Evolutionary conservation across 2,113 vertebrate species (phyloP).

Genomic region (Recurvirostra avosetta): DNA sequence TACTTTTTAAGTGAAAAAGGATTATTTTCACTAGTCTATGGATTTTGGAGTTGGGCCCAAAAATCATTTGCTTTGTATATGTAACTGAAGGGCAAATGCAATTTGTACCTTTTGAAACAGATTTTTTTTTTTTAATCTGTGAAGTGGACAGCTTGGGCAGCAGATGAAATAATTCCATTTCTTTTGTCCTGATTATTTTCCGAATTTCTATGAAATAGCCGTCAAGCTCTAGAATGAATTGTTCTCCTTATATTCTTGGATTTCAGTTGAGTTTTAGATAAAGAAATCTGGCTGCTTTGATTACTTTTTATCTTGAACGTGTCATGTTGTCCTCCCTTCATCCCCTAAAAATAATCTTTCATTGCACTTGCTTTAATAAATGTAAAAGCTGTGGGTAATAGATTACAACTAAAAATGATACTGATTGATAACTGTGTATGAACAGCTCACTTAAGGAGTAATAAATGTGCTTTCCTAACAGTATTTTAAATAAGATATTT

Average conservation of each 20-base stretch:
- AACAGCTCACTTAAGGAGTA: neutral
- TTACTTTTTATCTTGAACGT: constrained; percentile 26
- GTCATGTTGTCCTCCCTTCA: neutral
- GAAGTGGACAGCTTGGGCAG: neutral
- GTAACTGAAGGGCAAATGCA: neutral
- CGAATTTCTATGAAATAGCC: constrained; percentile 1
- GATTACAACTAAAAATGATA: constrained; percentile 33
- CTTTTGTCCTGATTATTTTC: constrained; percentile 3
- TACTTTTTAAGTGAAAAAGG: neutral
- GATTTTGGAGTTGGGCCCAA: neutral
- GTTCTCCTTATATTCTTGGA: neutral
- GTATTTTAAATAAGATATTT: neutral
- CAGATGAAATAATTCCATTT: neutral
- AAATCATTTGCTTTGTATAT: neutral
- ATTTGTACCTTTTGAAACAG: neutral
- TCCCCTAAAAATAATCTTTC: neutral
- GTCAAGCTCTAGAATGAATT: neutral
- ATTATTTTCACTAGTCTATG: neutral
- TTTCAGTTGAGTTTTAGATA: constrained; percentile 15
- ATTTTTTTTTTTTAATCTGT: neutral
- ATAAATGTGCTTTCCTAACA: neutral
- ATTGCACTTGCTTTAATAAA: constrained; percentile 25
- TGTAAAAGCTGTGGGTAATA: neutral
- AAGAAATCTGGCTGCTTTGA: neutral
- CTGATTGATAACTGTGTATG: constrained; percentile 5